Evolutionary conservation across 2,888 invertebrate species (phyloP), one percentile per base, ranked within the genome.

Genomic region (Leptinotarsa juncta): DNA sequence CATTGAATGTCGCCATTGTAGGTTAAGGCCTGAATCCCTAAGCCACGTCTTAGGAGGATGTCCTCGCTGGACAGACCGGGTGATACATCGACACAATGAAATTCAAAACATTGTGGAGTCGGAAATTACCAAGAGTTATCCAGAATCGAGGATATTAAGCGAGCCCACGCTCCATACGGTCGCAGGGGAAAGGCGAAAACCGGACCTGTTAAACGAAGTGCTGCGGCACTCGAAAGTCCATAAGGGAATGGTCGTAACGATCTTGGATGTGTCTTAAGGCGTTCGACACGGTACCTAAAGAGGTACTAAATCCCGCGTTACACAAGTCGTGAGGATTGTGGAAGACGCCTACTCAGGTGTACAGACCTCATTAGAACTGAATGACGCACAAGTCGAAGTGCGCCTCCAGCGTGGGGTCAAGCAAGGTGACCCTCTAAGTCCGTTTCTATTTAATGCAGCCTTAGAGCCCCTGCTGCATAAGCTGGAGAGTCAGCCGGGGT

Each of bases 281-380:
- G 7, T 32, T 32, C 32, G 32, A 32, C 32, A 32, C 32, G 32
- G 10, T 32, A 10, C 32, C 32, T 0, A 1, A 32, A 0, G 14
- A 88, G 79, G 89, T 88, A 4, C 89, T 87, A 78, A 88, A 88
- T 50, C 79, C 79, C 3, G 81, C 86, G 65, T 82, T 89, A 71
- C 81, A 18, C 23, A 71, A 3, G 74, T 83, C 16, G 76, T 83
- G 16, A 72, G 77, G 15, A 71, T 83, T 26, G 77, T 88, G 48
- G 81, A 80, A 67, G 81, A 82, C 15, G 72, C 84, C 15, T 88
- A 88, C 75, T 72, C 78, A 18, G 81, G 79, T 88, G 20, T 86
- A 85, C 26, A 65, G 0, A 76, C 76, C 16, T 20, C 14, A 80
- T 78, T 75, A 2, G 53, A 50, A 10, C 10, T 50, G 86, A 85